Percentiles rank a stretch among this genome's conserved stretches.
These are phyloP conservation scores for Epinephelus coioides DNA, from an alignment of 2,797 vertebrate genomes.

Conservation along the genomic window DNA sequence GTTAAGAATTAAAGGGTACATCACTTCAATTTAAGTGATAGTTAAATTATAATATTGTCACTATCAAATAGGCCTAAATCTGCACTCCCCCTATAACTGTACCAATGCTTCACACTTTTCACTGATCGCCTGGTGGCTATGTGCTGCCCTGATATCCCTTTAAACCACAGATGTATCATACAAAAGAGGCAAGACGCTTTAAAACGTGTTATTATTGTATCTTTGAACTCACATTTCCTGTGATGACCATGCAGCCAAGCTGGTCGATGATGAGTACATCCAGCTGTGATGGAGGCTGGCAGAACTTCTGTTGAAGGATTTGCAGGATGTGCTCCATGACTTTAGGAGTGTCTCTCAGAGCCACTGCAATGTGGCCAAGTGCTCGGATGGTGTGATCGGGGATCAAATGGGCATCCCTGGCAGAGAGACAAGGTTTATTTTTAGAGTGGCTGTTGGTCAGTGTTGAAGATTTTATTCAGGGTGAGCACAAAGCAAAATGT, in stretches of 20 bases:
- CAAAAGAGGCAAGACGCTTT: background rate
- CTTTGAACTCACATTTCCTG: constrained; percentile 92
- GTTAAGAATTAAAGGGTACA: background rate
- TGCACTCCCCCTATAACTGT: background rate
- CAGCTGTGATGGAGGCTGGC: constrained; percentile 94
- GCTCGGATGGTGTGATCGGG: constrained; percentile 97
- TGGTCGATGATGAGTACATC: constrained; percentile 98
- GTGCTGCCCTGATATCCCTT: background rate
- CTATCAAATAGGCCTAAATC: background rate
- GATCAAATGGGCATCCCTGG: constrained; percentile 96
- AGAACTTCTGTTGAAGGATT: constrained; percentile 98
- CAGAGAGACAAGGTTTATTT: constrained; percentile 39
- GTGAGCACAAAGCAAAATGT: background rate
- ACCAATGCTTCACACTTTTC: background rate
- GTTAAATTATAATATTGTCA: background rate
- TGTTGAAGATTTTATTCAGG: background rate
- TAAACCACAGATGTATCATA: constrained; percentile 8
- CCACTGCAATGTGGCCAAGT: constrained; percentile 95
- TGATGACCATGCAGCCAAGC: constrained; percentile 97
- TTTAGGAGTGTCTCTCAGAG: constrained; percentile 94
- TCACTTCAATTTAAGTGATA: constrained; percentile 19
- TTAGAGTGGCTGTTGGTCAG: constrained; percentile 23
- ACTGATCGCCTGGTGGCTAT: background rate
- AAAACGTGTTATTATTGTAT: background rate
- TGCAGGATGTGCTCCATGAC: constrained; percentile 98